These are phyloP conservation scores for cattle (Bos taurus) DNA, from an alignment of 2,113 vertebrate species.

Conservation along the genomic window DNA sequence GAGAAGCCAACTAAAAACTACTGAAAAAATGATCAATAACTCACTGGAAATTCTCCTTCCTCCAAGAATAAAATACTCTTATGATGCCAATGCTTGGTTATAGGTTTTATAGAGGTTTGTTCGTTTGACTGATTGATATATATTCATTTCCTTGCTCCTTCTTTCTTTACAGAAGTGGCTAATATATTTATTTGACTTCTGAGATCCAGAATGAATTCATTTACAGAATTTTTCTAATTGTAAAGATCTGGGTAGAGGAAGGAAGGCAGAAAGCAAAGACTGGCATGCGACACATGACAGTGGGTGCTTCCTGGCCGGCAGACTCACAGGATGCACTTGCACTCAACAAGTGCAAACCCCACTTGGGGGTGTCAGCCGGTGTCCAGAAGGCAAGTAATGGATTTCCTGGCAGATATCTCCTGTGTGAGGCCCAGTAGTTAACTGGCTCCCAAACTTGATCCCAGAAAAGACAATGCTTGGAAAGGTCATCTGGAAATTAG, in stretches of 20 bases:
- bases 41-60: background rate
- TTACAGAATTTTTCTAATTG: slow-evolving; percentile 40
- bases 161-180: background rate
- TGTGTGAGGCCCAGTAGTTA: background rate
- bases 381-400: slow-evolving; percentile 23
- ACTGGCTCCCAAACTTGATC: slow-evolving; percentile 13
- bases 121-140: background rate
- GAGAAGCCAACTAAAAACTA: background rate
- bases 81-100: background rate
- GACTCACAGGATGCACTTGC: background rate
- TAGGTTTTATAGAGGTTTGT: background rate
- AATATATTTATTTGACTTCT: background rate
- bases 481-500: slow-evolving; percentile 39
- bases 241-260: background rate
- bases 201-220: slow-evolving; percentile 28
- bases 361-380: background rate
- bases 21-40: background rate
- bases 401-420: slow-evolving; percentile 40
- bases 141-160: background rate
- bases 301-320: background rate
- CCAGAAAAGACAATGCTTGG: slow-evolving; percentile 27
- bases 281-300: slow-evolving; percentile 10
- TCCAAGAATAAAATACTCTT: background rate
- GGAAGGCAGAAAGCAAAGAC: background rate
- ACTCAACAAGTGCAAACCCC: slow-evolving; percentile 23